phyloP scores from a whole-genome alignment of 2,113 vertebrate genomes.

The Hepsetus odoe region DNA sequence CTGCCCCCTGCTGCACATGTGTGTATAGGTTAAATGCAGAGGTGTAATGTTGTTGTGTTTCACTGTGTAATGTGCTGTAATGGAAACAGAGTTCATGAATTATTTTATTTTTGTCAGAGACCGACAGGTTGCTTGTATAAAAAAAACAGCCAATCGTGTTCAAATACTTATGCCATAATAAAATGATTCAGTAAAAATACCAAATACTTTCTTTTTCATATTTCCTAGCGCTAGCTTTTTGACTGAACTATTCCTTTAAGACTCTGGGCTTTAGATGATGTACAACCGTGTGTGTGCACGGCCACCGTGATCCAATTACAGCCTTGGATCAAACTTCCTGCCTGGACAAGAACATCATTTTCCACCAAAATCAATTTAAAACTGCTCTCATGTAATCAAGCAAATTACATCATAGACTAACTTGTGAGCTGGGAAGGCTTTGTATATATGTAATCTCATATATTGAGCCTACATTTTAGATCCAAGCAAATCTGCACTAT shows the following conservation, averaged over 20 bases:
- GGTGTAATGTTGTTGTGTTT: too few relatives aligned
- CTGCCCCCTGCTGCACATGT: too few relatives aligned
- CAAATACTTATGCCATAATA: too few relatives aligned
- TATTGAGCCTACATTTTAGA: not conserved
- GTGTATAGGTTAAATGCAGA: too few relatives aligned
- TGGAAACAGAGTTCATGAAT: too few relatives aligned
- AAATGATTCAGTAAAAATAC: too few relatives aligned
- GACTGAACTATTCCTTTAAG: not conserved
- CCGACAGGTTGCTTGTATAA: too few relatives aligned
- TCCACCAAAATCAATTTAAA: not conserved
- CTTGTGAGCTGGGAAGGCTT: not conserved
- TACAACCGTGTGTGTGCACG: conserved; percentile 15
- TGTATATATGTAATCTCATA: not conserved
- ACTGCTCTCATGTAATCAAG: not conserved
- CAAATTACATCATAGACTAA: too few relatives aligned
- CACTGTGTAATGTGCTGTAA: too few relatives aligned
- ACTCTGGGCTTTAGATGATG: conserved; percentile 24
- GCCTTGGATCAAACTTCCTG: conserved; percentile 20
- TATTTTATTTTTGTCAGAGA: too few relatives aligned
- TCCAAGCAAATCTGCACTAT: not conserved
- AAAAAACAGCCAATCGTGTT: too few relatives aligned
- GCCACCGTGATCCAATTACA: conserved; percentile 44
- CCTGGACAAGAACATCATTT: not conserved
- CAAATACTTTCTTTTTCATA: not conserved
- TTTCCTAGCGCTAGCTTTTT: not conserved